phyloP scores from a whole-genome alignment of 1,140 invertebrate species.

The Anoplolepis gracilipes region DNA sequence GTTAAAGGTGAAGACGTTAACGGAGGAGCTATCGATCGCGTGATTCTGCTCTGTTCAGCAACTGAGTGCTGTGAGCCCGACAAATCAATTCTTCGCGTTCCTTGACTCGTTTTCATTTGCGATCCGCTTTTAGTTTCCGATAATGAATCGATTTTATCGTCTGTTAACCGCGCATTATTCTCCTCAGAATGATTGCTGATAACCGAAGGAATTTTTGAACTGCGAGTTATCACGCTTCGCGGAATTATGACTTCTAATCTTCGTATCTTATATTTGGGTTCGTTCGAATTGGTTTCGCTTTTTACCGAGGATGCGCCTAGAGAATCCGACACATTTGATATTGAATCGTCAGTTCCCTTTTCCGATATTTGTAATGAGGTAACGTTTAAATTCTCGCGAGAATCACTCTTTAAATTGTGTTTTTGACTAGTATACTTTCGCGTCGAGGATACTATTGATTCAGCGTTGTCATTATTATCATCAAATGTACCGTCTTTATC shows the following conservation, averaged over 20 bases:
- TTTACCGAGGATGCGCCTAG: background rate
- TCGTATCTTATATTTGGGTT: background rate
- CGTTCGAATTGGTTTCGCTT: constrained; percentile 12
- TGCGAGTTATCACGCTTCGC: constrained; percentile 16
- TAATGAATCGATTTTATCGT: background rate
- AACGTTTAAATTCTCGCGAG: background rate
- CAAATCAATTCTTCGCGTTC: constrained; percentile 28
- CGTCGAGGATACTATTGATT: background rate
- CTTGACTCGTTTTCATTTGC: constrained; percentile 21
- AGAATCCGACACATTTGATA: constrained; percentile 1
- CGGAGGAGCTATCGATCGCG: constrained; percentile 57
- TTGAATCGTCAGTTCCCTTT: background rate
- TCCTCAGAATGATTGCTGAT: constrained; percentile 16
- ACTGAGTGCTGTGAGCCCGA: constrained; percentile 19
- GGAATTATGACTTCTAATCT: background rate
- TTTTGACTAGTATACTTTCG: constrained; percentile 19
- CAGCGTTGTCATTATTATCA: background rate
- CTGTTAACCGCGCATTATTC: background rate
- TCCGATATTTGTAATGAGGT: background rate
- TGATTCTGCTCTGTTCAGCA: constrained; percentile 56
- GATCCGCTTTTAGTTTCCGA: background rate
- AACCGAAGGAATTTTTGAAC: constrained; percentile 5
- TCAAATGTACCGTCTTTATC: background rate
- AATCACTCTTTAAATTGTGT: constrained; percentile 34
- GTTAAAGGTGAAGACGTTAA: constrained; percentile 20